Conservation (phyloP, 2,888 invertebrate species). For the Cordilura impudica region DNA sequence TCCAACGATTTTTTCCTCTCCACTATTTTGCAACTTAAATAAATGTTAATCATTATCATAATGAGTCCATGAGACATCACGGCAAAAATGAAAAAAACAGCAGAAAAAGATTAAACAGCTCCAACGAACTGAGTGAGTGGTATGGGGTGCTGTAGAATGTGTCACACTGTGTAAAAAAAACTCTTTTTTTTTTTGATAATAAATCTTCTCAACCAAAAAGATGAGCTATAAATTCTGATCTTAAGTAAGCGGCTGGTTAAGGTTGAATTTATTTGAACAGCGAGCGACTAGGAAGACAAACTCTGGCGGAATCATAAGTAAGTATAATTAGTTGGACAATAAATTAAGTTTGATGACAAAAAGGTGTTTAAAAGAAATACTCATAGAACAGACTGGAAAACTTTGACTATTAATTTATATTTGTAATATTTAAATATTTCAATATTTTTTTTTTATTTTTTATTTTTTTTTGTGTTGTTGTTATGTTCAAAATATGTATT, state of each 20-base stretch:
- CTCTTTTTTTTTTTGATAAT: slow-evolving; percentile 50
- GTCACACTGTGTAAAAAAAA: slow-evolving; percentile 54
- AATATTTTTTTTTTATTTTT: slow-evolving; percentile 7
- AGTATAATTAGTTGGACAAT: slow-evolving; percentile 57
- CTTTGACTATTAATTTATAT: neutral
- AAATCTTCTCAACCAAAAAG: slow-evolving; percentile 60
- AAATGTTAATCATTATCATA: slow-evolving; percentile 58
- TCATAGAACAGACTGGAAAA: neutral
- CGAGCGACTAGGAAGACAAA: slow-evolving; percentile 5
- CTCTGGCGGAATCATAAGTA: slow-evolving; percentile 10
- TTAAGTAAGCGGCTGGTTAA: slow-evolving; percentile 39
- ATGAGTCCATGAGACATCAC: slow-evolving; percentile 50
- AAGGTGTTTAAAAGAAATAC: neutral
- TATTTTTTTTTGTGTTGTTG: neutral
- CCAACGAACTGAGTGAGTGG: neutral
- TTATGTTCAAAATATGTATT: too few species aligned
- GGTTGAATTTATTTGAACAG: slow-evolving; percentile 1
- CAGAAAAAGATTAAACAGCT: slow-evolving; percentile 2
- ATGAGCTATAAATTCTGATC: slow-evolving; percentile 59
- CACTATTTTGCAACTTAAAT: neutral
- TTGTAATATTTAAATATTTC: slow-evolving; percentile 1
- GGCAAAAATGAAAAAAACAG: neutral
- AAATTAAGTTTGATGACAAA: slow-evolving; percentile 50
- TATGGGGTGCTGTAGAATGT: slow-evolving; percentile 40
- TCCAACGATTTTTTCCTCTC: neutral